Evolutionary conservation across 2,888 invertebrate species (phyloP).

Genomic region (Eilema depressum): DNA sequence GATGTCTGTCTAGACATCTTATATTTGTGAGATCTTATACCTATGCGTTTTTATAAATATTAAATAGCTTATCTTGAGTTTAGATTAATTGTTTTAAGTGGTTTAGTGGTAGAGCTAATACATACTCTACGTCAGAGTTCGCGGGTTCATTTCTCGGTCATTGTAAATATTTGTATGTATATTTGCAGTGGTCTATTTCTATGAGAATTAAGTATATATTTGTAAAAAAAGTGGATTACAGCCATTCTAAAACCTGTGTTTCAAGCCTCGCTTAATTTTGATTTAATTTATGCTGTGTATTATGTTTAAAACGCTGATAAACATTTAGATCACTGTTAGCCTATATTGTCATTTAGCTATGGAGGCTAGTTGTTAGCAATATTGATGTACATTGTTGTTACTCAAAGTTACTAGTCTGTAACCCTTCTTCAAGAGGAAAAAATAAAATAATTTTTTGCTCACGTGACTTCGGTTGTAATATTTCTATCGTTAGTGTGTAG

Average conservation of each 20-base stretch:
- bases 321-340: too few relatives aligned
- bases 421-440: too few relatives aligned
- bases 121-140: neutral
- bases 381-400: too few relatives aligned
- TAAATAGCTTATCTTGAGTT: neutral
- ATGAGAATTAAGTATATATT: neutral
- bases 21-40: constrained; percentile 10
- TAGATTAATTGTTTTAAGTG: neutral
- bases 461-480: neutral
- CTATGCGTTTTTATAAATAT: neutral
- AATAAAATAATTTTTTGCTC: too few relatives aligned
- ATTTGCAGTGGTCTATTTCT: too few relatives aligned
- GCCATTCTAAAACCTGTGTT: neutral
- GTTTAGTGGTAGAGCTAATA: neutral
- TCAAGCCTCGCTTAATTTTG: neutral
- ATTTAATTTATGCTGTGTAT: neutral
- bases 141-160: neutral
- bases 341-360: too few relatives aligned
- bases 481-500: neutral
- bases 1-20: constrained; percentile 4
- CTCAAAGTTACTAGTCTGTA: too few relatives aligned
- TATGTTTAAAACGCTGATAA: too few relatives aligned
- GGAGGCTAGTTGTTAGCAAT: too few relatives aligned
- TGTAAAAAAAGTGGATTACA: too few relatives aligned
- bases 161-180: neutral